Conservation (phyloP, 1,140 invertebrate genomes). For the Harpegnathos saltator region DNA sequence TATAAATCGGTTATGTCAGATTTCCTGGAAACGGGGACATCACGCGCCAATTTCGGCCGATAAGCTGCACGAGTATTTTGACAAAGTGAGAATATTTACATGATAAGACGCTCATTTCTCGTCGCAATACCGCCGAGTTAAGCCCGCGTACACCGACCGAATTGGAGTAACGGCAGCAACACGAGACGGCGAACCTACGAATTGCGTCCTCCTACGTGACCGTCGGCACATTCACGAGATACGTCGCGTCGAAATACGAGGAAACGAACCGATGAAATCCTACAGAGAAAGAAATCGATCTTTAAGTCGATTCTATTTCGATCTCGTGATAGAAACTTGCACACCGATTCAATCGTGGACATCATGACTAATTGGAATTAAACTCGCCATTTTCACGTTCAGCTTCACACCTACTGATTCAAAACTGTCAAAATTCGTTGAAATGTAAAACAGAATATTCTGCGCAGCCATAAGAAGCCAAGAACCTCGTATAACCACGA, state of each 20-base stretch:
- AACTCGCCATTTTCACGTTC: not conserved
- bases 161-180: not conserved
- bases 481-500: not conserved
- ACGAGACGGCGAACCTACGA: slow-evolving; percentile 10
- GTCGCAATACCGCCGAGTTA: slow-evolving; percentile 6
- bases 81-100: not conserved
- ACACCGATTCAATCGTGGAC: not conserved
- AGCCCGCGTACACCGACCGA: not conserved
- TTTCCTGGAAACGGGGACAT: slow-evolving; percentile 22
- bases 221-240: slow-evolving; percentile 7
- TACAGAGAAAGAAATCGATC: not conserved
- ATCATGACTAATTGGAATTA: not conserved
- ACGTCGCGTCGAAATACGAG: not conserved
- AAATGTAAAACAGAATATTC: not conserved
- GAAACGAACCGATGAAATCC: not conserved
- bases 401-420: not conserved
- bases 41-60: slow-evolving; percentile 46
- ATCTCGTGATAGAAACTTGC: not conserved
- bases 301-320: not conserved
- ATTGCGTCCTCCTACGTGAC: not conserved
- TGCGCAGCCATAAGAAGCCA: not conserved
- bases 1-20: slow-evolving; percentile 41
- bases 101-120: slow-evolving; percentile 42
- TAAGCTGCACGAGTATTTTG: slow-evolving; percentile 42
- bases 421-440: not conserved